phyloP scores from a whole-genome alignment of 2,113 vertebrate genomes.

The Crotalus viridis region DNA sequence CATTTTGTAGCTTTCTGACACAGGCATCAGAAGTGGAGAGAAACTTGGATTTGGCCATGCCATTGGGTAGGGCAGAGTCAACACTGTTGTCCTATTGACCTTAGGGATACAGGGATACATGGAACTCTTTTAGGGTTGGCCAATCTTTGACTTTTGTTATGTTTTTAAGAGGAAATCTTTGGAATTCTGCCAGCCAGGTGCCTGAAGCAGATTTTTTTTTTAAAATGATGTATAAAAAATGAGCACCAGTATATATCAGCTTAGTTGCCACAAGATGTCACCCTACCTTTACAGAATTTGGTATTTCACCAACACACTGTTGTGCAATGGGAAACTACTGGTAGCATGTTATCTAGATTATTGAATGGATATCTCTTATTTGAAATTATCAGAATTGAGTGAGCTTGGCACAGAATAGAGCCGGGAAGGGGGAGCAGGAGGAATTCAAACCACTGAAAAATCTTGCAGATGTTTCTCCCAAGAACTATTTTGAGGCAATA shows the following conservation, averaged over 20 bases:
- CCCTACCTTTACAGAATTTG: not conserved
- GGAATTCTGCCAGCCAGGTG: not conserved
- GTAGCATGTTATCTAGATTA: not conserved
- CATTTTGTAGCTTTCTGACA: not conserved
- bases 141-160: not conserved
- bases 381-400: not conserved
- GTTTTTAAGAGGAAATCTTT: not conserved
- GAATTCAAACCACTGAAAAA: not conserved
- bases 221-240: not conserved
- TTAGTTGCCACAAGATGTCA: slow-evolving; percentile 35
- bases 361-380: not conserved
- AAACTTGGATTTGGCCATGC: not conserved
- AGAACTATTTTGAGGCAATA: not conserved
- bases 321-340: not conserved
- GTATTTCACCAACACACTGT: accelerated
- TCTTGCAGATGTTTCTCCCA: not conserved
- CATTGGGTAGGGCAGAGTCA: not conserved
- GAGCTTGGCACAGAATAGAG: too few relatives aligned
- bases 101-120: not conserved
- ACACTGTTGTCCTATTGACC: not conserved
- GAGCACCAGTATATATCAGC: slow-evolving; percentile 23
- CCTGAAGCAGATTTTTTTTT: not conserved
- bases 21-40: not conserved
- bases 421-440: too few relatives aligned
- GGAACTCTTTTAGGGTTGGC: not conserved